Evolutionary conservation across 2,797 vertebrate genomes (phyloP).

Genomic region (Choloepus didactylus): DNA sequence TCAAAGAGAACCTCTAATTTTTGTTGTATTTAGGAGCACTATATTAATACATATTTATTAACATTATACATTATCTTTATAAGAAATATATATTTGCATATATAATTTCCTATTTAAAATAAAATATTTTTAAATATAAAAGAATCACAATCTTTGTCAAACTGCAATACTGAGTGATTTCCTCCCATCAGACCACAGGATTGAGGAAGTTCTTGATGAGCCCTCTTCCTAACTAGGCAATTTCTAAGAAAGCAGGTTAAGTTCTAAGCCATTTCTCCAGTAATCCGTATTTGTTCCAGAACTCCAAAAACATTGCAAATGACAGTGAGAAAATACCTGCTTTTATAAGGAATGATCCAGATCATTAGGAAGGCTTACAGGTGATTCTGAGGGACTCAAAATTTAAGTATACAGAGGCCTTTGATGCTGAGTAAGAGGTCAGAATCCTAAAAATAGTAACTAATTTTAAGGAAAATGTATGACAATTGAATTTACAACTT

Average conservation of each 20-base stretch:
- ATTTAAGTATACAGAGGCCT: not conserved
- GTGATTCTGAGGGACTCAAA: not conserved
- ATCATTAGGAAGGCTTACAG: not conserved
- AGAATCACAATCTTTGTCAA: not conserved
- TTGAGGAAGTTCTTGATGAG: not conserved
- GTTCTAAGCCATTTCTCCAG: not conserved
- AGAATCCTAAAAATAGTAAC: conserved; percentile 10
- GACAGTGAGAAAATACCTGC: conserved; percentile 17
- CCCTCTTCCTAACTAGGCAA: not conserved
- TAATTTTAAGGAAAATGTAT: not conserved
- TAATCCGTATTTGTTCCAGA: not conserved
- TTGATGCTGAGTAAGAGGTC: not conserved
- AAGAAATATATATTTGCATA: not conserved
- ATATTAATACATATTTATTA: not conserved
- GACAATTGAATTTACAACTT: not conserved
- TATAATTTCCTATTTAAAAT: not conserved
- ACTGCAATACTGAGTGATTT: not conserved
- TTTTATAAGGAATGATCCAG: not conserved
- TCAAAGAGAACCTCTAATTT: not conserved
- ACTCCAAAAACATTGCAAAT: not conserved
- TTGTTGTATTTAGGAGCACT: not conserved
- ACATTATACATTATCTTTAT: not conserved
- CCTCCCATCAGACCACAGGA: not conserved
- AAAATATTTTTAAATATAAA: not conserved
- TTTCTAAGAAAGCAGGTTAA: not conserved